These are phyloP conservation scores for Lithophane leautieri DNA, from an alignment of 2,888 invertebrate species.

Conservation along the genomic window DNA sequence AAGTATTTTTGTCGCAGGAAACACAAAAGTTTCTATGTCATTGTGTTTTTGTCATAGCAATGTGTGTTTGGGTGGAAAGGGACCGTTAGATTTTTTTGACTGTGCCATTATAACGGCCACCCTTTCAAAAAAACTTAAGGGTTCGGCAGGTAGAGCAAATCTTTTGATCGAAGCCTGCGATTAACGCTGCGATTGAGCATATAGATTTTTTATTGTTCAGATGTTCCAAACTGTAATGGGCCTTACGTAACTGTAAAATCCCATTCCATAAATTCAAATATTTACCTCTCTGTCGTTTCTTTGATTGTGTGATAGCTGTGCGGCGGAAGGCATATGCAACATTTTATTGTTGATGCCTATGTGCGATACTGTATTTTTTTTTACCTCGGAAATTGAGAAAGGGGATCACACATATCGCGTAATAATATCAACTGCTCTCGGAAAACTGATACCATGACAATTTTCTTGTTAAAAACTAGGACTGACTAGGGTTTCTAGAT, in stretches of 20 bases:
- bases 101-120: slow-evolving; percentile 83
- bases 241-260: slow-evolving; percentile 81
- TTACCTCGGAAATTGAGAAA: slow-evolving; percentile 6
- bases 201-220: slow-evolving; percentile 75
- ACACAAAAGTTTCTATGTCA: slow-evolving; percentile 85
- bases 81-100: slow-evolving; percentile 87
- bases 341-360: slow-evolving; percentile 49
- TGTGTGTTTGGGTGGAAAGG: slow-evolving; percentile 85
- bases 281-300: slow-evolving; percentile 62
- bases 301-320: slow-evolving; percentile 63
- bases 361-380: slow-evolving; percentile 36
- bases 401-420: neutral
- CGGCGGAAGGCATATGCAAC: slow-evolving; percentile 59
- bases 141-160: slow-evolving; percentile 87
- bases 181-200: slow-evolving; percentile 81
- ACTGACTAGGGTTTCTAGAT: neutral
- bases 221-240: slow-evolving; percentile 76
- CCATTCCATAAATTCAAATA: slow-evolving; percentile 49
- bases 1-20: slow-evolving; percentile 82
- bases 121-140: slow-evolving; percentile 85
- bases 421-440: neutral
- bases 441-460: neutral
- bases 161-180: slow-evolving; percentile 83
- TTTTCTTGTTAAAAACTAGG: neutral
- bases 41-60: slow-evolving; percentile 87